phyloP scores from a whole-genome alignment of 2,797 vertebrate species.

The Coregonus sp. region DNA sequence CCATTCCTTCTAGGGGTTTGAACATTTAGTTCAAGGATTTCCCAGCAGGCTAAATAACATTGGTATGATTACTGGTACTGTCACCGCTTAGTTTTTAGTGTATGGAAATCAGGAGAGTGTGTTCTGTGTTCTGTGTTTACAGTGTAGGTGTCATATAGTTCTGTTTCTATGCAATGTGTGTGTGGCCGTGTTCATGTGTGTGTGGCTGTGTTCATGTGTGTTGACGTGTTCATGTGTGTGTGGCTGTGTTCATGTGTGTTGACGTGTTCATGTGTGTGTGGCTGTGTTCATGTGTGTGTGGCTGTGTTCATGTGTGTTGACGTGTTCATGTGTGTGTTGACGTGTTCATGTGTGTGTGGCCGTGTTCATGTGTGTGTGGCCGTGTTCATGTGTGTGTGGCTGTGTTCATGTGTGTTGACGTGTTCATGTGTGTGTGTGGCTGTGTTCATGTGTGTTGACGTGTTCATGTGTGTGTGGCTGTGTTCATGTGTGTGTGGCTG shows the following conservation, averaged over 20 bases:
- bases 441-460: too few relatives aligned
- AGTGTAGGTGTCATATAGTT: neutral
- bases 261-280: slow-evolving; percentile 6
- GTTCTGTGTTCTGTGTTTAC: neutral
- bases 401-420: too few relatives aligned
- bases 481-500: neutral
- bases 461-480: neutral
- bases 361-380: neutral
- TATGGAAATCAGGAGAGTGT: neutral
- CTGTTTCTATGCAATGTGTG: neutral
- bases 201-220: neutral
- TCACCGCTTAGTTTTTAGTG: neutral
- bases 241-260: neutral
- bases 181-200: neutral
- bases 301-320: slow-evolving; percentile 1
- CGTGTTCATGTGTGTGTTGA: neutral
- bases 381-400: neutral
- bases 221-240: slow-evolving; percentile 8
- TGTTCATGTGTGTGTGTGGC: slow-evolving; percentile 10
- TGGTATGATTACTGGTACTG: neutral
- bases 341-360: neutral
- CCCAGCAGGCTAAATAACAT: neutral
- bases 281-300: neutral
- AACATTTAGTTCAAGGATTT: neutral
- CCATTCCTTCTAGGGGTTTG: neutral